Base-by-base conservation (phyloP, 2,888 invertebrate species). In the Rotaria socialis region DNA sequence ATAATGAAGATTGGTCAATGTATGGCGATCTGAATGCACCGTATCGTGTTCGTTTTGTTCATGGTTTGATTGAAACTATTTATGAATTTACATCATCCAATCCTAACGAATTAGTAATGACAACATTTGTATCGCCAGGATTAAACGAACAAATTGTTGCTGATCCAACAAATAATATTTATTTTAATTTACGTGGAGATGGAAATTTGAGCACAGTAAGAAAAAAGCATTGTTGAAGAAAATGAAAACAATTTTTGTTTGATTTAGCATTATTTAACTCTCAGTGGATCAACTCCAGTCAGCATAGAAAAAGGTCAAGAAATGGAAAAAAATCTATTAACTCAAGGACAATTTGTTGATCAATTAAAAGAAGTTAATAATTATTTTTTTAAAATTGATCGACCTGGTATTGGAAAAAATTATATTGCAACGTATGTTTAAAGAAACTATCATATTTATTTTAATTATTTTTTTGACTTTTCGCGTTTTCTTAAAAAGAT, bases 101-200 rank as follows among this genome's bases (percentile, higher is more conserved):
- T 67, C 24, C 5, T 10, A 80, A 80, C 47, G 47, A 80, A 43
- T 47, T 80, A 1, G n/a, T 47, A 3, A 80, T 80, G 43, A 47
- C 7, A 22, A 47, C 43, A 5, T 47, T 80, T n/a, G 80, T n/a
- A 24, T 47, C 24, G 0, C 24, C 80, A 22, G 1, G 10, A 47
- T 11, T n/a, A 24, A 47, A 80, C n/a, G 47, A n/a, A n/a, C 24
- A 47, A 22, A 80, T 80, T 24, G 14, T 80, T 43, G 80, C 19
- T 80, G 80, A 80, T n/a, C 24, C n/a, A 47, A 80, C 80, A 80
- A 80, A 80, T 80, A 47, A 80, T 47, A 47, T 80, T 80, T 80
- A 47, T 80, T 80, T 80, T 47, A 80, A 80, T 47, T 80, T 80
- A 80, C 80, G 47, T 80, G 80, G 80, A n/a, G 47, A 80, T n/a